phyloP scores from a whole-genome alignment of 1,140 invertebrate species.

The Pollicipes pollicipes region DNA sequence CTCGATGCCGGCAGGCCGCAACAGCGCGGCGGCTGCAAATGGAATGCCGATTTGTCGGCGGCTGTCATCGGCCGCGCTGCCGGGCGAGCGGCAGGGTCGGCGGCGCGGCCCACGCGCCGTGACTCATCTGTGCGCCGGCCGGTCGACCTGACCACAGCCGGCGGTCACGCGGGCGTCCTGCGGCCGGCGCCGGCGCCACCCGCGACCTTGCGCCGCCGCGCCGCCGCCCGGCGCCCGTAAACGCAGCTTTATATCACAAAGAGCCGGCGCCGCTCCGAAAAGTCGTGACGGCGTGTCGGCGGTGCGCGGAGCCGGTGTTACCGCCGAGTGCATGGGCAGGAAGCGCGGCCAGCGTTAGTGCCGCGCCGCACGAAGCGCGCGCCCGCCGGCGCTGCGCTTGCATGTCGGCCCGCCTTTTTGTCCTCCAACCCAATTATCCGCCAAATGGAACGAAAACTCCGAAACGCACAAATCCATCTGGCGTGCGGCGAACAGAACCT shows the following conservation, averaged over 20 bases:
- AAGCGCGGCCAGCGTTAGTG: background rate
- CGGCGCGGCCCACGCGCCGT: too few relatives aligned
- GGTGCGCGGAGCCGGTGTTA: too few relatives aligned
- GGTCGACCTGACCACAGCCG: background rate
- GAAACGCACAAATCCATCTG: slow-evolving; percentile 1
- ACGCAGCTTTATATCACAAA: too few relatives aligned
- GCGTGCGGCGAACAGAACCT: background rate
- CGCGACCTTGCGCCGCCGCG: background rate
- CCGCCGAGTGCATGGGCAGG: background rate
- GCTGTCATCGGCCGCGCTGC: background rate
- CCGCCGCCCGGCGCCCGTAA: too few relatives aligned
- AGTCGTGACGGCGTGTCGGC: too few relatives aligned
- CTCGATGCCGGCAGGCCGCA: background rate
- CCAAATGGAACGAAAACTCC: slow-evolving; percentile 1
- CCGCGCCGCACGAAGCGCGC: background rate
- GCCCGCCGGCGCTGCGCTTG: background rate
- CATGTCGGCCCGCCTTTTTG: background rate
- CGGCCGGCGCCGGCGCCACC: background rate
- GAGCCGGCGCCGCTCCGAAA: too few relatives aligned
- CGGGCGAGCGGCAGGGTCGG: too few relatives aligned
- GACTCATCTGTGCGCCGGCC: too few relatives aligned
- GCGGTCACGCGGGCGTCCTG: too few relatives aligned
- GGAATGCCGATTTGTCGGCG: background rate
- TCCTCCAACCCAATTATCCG: background rate
- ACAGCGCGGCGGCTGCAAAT: background rate